Base-by-base conservation (phyloP, 1,140 invertebrate species). In the Drosophila micromelanica region DNA sequence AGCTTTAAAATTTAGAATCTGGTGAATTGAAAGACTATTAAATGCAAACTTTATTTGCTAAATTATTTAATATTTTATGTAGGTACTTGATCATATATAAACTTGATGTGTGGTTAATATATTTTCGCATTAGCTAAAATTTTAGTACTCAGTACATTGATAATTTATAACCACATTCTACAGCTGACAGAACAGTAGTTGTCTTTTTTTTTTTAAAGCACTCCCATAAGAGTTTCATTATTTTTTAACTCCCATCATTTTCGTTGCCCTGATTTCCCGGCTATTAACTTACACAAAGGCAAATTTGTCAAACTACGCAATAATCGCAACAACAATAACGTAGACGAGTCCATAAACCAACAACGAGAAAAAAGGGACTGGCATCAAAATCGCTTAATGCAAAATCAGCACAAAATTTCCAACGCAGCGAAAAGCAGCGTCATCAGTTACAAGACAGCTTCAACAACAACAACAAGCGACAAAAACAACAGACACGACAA, bases 341-440 rank as follows among this genome's bases (percentile, higher is more conserved):
- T 35, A 54, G 9, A 57, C 55, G 51, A 70, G 55, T 64, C 54
- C 72, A 40, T 64, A 40, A 55, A 8, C 6, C 40, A 69, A 73
- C 11, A 43, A 62, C 15, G 30, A 42, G 42, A 45, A 56, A 63
- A 43, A 70, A 73, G 59, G 51, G 57, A 54, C 13, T 76, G 72
- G 51, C 68, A 77, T 79, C 48, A 72, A 56, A 72, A 79, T 76
- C 65, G 68, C 73, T 71, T 74, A 72, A 80, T 79, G 85, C 85
- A 54, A 80, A 84, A 89, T 89, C 84, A 89, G 84, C 85, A 89
- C 65, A 89, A 89, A 80, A 73, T 89, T 67, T 77, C 69, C 75
- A 73, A 69, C 62, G 65, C 62, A 70, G 52, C 79, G 82, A 89
- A 80, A 67, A 87, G 82, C 82, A 87, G 69, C 84, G 84, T 87